Evolutionary conservation across 2,113 vertebrate genomes (phyloP).

Genomic region (Psettodes erumei): DNA sequence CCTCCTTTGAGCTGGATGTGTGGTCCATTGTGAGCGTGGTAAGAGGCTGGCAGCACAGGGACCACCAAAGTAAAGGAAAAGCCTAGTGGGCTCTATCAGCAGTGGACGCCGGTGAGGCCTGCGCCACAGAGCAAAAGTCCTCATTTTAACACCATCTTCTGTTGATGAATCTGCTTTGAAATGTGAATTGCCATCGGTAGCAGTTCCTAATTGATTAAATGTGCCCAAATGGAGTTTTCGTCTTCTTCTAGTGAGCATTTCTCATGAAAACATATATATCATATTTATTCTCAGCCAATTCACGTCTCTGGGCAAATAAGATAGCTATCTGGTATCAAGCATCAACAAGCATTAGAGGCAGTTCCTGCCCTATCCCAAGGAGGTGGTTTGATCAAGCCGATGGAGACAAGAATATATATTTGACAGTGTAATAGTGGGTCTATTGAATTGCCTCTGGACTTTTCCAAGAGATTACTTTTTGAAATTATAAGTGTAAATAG

Average conservation of each 20-base stretch:
- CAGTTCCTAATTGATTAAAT: slow-evolving; percentile 3
- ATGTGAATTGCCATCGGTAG: neutral
- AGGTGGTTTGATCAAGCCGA: neutral
- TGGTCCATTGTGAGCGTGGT: slow-evolving; percentile 75
- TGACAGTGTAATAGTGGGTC: neutral
- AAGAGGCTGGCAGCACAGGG: slow-evolving; percentile 55
- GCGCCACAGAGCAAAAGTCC: slow-evolving; percentile 12
- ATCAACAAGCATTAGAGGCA: neutral
- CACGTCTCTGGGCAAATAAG: neutral
- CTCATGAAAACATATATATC: neutral
- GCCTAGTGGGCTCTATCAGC: slow-evolving; percentile 29
- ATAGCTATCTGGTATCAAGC: neutral
- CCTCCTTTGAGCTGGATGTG: slow-evolving; percentile 74
- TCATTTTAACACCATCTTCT: neutral
- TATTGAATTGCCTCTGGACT: no score
- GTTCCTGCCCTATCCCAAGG: neutral
- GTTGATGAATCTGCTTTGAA: neutral
- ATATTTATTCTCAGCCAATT: neutral
- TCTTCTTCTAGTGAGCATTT: neutral
- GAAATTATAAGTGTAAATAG: neutral
- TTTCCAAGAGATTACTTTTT: no score
- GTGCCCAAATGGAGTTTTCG: neutral
- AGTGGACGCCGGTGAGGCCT: slow-evolving; percentile 1
- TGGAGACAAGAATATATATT: neutral
- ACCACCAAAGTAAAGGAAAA: slow-evolving; percentile 71